Base-by-base conservation (phyloP, 2,888 invertebrate species). In the Ennomos erosarius region DNA sequence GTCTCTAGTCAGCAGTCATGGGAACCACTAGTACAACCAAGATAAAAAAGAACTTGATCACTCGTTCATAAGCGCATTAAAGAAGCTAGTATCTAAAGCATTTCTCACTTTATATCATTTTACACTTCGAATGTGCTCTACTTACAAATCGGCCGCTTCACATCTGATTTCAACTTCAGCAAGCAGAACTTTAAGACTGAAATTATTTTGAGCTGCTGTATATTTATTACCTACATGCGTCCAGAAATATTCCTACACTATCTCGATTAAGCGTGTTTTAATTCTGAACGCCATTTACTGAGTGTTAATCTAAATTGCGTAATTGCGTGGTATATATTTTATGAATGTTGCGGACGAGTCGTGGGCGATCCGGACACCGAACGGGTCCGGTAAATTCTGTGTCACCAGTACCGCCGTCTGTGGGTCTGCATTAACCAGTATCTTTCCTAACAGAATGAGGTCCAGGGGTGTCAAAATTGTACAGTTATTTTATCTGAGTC, bases 321-420 rank as follows among this genome's bases (percentile, higher is more conserved):
- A 85, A 86, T 79, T 76, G 82, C 82, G 80, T 81, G 81, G 82
- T 81, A 82, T 84, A 82, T 60, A 55, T 60, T 87, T 88, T 87
- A 85, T 82, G 83, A 85, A 82, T 78, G 78, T 79, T 73, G 81
- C 82, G 80, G 83, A 84, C 81, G 84, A 76, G 79, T 79, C 76
- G 89, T 90, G 87, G 90, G 89, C 90, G 89, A 84, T 88, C 89
- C 81, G 78, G 89, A 76, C 73, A 60, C 64, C 62, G 62, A 75
- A 73, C 77, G 68, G 68, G 78, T 73, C 73, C 70, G 68, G 73
- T 71, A 69, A 76, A 83, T 85, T 84, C 79, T 77, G 68, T 86
- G 84, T 84, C 85, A 80, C 77, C 74, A 65, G 84, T 84, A 80
- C 77, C 74, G 64, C 62, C 42, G 59, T 51, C 59, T 47, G 44